phyloP scores from a whole-genome alignment of 2,888 invertebrate species.

The Callinectes sapidus region DNA sequence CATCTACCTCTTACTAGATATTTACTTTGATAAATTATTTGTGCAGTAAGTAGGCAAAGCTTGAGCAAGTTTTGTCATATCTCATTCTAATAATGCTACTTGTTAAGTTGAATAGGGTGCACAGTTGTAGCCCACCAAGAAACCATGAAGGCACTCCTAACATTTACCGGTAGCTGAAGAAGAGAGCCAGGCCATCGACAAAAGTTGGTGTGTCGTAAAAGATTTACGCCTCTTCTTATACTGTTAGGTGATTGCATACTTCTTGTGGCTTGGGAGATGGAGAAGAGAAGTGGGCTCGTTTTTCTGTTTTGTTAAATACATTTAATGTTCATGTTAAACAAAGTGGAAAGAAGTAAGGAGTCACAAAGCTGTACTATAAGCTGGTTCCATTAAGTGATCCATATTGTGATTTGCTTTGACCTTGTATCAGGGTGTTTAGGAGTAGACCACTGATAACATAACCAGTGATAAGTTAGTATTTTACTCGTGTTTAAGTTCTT shows the following conservation, averaged over 20 bases:
- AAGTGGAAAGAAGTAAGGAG: background rate
- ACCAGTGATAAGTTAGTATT: conserved; percentile 25
- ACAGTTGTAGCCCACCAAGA: conserved; percentile 17
- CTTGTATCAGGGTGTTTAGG: conserved; percentile 54
- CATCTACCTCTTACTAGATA: conserved; percentile 21
- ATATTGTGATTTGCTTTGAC: conserved; percentile 51
- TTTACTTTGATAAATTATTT: conserved; percentile 5
- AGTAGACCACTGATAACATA: conserved; percentile 25
- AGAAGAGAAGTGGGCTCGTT: conserved; percentile 16
- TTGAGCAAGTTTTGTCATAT: conserved; percentile 17
- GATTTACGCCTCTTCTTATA: conserved; percentile 44
- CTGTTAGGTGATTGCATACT: conserved; percentile 39
- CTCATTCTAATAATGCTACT: background rate
- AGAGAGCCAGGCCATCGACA: background rate
- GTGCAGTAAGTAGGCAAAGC: background rate
- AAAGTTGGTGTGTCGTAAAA: background rate
- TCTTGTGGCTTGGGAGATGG: conserved; percentile 20
- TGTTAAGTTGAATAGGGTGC: background rate
- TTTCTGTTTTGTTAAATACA: conserved; percentile 26
- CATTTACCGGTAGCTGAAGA: conserved; percentile 17
- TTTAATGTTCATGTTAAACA: conserved; percentile 38
- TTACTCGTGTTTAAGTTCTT: conserved; percentile 8
- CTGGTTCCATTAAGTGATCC: conserved; percentile 33
- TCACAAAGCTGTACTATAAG: conserved; percentile 4
- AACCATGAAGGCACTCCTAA: background rate